A percentile compares a stretch with the other conserved stretches of the same genome.
Conservation (phyloP, 2,797 vertebrate species). For the Parauchenoglanis ngamensis region DNA sequence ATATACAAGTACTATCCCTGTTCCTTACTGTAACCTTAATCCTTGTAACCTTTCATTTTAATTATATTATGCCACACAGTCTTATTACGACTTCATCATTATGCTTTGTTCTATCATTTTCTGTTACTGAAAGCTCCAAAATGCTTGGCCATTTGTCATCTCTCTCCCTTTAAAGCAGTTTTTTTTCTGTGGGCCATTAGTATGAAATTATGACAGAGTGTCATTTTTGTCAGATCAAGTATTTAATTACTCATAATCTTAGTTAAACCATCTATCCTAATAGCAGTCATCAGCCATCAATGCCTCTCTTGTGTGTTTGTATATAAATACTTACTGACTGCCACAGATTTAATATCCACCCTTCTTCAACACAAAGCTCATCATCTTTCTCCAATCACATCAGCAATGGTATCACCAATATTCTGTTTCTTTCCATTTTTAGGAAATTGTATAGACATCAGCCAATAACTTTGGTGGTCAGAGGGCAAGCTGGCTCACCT, state of each 20-base stretch:
- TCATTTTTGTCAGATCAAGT: background rate
- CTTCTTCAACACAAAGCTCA: background rate
- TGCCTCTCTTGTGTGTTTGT: background rate
- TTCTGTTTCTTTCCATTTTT: background rate
- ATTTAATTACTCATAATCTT: background rate
- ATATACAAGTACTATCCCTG: background rate
- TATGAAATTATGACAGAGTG: background rate
- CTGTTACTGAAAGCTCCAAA: background rate
- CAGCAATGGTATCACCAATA: background rate
- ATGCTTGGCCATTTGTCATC: background rate
- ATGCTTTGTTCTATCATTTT: background rate
- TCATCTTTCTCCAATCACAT: background rate
- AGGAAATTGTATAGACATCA: background rate
- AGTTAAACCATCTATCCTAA: background rate
- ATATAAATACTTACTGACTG: background rate
- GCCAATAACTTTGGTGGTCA: conserved; percentile 29
- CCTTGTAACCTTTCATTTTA: background rate
- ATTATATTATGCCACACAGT: background rate
- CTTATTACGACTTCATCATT: background rate
- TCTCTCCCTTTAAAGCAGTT: background rate
- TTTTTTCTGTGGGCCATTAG: background rate
- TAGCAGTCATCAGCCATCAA: background rate
- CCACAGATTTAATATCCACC: background rate
- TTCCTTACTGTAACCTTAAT: background rate
- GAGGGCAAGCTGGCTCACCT: conserved; percentile 40